Percentiles rank a stretch among this genome's conserved stretches.
Conservation (phyloP, 2,888 invertebrate species). For the Monochamus alternatus region DNA sequence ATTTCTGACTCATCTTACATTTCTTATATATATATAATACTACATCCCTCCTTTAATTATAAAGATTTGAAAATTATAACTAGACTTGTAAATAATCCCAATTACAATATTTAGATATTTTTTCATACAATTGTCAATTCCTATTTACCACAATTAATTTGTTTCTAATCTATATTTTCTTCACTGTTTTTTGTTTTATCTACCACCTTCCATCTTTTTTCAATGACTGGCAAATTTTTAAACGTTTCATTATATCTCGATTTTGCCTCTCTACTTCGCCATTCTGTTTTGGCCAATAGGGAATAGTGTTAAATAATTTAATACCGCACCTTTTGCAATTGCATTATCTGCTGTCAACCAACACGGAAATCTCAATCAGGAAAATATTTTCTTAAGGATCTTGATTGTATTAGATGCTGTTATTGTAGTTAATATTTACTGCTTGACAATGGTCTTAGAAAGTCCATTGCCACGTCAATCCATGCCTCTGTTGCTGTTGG, state of each 20-base stretch:
- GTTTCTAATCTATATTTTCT: too few species aligned
- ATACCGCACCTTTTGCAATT: conserved; percentile 34
- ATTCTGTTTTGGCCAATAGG: conserved; percentile 56
- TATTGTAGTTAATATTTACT: conserved; percentile 22
- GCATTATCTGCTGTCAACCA: conserved; percentile 54
- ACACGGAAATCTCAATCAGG: conserved; percentile 43
- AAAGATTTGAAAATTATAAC: too few species aligned
- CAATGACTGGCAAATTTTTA: conserved; percentile 54
- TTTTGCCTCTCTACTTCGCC: conserved; percentile 59
- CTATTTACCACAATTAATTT: too few species aligned
- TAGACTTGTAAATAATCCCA: too few species aligned
- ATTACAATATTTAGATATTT: too few species aligned
- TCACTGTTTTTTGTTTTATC: too few species aligned
- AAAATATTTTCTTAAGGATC: conserved; percentile 50
- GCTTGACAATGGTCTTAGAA: background rate
- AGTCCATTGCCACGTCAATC: conserved; percentile 56
- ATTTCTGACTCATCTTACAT: background rate
- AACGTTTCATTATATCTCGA: conserved; percentile 53
- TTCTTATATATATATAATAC: too few species aligned
- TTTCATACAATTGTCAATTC: too few species aligned
- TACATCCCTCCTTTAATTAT: too few species aligned
- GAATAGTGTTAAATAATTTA: conserved; percentile 45
- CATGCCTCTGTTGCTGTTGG: conserved; percentile 48
- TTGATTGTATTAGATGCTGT: conserved; percentile 44
- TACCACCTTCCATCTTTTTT: conserved; percentile 45